Conservation (phyloP, 2,113 vertebrate genomes). For the Todiramphus saurophagus region DNA sequence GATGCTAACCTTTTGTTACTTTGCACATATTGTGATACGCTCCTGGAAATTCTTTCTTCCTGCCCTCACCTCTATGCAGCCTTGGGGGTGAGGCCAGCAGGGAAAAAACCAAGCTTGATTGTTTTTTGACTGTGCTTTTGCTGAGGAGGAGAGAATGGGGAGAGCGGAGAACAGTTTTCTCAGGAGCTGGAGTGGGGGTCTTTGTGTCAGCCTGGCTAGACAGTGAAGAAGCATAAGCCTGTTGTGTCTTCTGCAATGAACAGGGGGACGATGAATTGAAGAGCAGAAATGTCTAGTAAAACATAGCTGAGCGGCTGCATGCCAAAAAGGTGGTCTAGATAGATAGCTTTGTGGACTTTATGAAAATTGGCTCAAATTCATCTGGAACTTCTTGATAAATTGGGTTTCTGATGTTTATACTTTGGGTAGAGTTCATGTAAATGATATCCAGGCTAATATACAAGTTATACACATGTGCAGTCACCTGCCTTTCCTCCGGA, state of each 20-base stretch:
- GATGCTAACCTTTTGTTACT: neutral
- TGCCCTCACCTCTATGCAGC: neutral
- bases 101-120: neutral
- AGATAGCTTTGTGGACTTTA: neutral
- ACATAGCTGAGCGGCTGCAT: fast-evolving
- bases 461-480: neutral
- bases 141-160: neutral
- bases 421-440: neutral
- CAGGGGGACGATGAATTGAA: neutral
- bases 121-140: neutral
- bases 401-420: neutral
- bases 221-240: neutral
- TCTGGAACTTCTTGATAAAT: neutral
- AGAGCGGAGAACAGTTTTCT: neutral
- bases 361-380: neutral
- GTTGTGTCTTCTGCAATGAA: neutral
- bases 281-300: neutral
- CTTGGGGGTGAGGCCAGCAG: neutral
- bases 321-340: neutral
- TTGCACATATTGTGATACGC: neutral
- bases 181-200: neutral
- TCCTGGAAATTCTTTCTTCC: neutral
- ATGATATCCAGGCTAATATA: neutral
- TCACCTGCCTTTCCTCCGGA: neutral
- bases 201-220: neutral